These are phyloP conservation scores for Opisthograptis luteolata DNA, from an alignment of 2,888 invertebrate genomes.

Conservation along the genomic window DNA sequence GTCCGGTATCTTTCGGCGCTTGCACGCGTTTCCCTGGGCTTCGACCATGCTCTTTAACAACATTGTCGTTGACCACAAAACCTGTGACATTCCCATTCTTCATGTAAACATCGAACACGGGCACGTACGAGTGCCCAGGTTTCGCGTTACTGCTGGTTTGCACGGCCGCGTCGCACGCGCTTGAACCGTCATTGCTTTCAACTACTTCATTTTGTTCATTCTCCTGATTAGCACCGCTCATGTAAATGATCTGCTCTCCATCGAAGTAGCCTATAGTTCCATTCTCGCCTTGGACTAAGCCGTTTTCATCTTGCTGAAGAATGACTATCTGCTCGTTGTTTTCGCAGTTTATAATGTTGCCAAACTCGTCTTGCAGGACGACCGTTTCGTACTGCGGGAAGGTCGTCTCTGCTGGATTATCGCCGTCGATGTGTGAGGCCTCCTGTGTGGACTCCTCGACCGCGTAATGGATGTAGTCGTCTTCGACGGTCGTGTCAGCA, in stretches of 20 bases:
- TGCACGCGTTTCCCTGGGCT: conserved; percentile 43
- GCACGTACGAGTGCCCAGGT: conserved; percentile 42
- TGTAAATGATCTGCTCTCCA: conserved; percentile 36
- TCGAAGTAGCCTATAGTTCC: conserved; percentile 37
- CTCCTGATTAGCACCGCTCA: conserved; percentile 19
- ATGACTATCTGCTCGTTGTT: conserved; percentile 35
- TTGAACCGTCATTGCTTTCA: conserved; percentile 21
- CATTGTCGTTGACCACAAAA: conserved; percentile 45
- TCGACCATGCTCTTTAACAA: conserved; percentile 34
- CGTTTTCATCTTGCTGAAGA: conserved; percentile 30
- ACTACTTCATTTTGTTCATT: conserved; percentile 3
- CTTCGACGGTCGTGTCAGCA: conserved; percentile 24
- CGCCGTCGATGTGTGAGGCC: background rate
- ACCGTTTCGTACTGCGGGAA: conserved; percentile 31
- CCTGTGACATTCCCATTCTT: conserved; percentile 53
- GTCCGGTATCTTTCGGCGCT: conserved; percentile 33
- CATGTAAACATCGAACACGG: conserved; percentile 53
- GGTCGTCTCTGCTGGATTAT: background rate
- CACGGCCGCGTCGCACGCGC: conserved; percentile 33
- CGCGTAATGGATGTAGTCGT: conserved; percentile 30
- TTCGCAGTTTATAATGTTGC: conserved; percentile 36
- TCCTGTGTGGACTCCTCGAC: conserved; percentile 25
- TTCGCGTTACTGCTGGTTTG: conserved; percentile 37
- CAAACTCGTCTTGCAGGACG: conserved; percentile 37
- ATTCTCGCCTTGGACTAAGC: conserved; percentile 28